phyloP scores from a whole-genome alignment of 2,797 vertebrate species.

The Staurois parvus region DNA sequence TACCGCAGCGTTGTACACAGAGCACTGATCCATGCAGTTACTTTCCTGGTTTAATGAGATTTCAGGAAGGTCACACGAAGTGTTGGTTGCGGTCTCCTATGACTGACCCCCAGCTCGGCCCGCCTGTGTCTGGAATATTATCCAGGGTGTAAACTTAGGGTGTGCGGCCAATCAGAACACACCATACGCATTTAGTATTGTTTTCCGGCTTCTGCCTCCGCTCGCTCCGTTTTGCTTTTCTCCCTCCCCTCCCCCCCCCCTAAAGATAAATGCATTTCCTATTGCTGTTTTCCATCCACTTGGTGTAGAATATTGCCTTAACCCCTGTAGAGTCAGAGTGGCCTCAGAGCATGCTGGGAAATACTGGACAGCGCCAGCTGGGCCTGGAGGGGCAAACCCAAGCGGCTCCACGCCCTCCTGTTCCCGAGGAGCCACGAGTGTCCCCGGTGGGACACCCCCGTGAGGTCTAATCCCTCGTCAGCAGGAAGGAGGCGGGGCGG shows the following conservation, averaged over 20 bases:
- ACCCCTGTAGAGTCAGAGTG: slow-evolving; percentile 66
- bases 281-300: slow-evolving; percentile 66
- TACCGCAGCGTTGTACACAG: no score
- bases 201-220: no score
- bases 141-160: no score
- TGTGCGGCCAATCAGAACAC: no score
- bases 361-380: slow-evolving; percentile 14
- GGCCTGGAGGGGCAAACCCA: not conserved
- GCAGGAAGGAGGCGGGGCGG: no score
- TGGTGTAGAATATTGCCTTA: slow-evolving; percentile 76
- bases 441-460: no score
- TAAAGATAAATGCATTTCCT: slow-evolving; percentile 12
- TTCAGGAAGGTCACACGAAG: no score
- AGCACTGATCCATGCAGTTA: no score
- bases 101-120: not conserved
- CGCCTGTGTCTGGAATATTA: not conserved
- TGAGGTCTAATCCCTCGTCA: no score
- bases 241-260: slow-evolving; percentile 52
- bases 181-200: no score
- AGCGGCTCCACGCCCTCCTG: not conserved
- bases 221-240: slow-evolving; percentile 8
- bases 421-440: not conserved
- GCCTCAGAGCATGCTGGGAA: slow-evolving; percentile 2
- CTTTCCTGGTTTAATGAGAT: no score
- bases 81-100: no score